Evolutionary conservation across 2,888 invertebrate species (phyloP).

Genomic region (Oxycera nigricornis): DNA sequence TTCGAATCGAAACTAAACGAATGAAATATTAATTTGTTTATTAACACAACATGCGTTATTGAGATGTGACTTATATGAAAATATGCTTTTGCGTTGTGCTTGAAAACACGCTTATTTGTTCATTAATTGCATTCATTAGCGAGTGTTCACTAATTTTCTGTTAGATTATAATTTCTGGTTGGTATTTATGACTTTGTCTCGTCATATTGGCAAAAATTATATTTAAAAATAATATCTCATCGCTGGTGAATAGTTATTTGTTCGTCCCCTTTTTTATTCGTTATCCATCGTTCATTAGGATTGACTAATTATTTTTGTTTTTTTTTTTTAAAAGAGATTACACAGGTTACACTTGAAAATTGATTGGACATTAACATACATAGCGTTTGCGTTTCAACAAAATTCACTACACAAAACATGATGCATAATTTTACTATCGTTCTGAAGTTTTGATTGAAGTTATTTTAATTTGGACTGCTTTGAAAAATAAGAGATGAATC

Average conservation of each 20-base stretch:
- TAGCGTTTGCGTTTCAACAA: background rate
- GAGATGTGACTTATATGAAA: background rate
- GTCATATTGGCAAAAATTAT: background rate
- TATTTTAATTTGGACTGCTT: no score
- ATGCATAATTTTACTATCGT: conserved; percentile 1
- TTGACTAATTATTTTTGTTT: background rate
- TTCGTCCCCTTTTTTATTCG: background rate
- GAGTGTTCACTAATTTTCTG: background rate
- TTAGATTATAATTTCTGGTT: background rate
- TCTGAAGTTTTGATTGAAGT: background rate
- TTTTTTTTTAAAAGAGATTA: background rate
- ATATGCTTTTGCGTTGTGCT: conserved; percentile 25
- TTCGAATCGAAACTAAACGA: background rate
- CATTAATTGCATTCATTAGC: background rate
- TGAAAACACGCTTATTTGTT: background rate
- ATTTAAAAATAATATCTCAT: conserved; percentile 9
- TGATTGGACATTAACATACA: background rate
- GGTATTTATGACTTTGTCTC: background rate
- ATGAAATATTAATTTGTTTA: background rate
- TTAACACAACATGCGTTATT: background rate
- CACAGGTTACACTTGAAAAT: background rate
- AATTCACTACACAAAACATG: background rate
- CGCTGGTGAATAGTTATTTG: conserved; percentile 25
- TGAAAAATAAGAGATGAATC: no score
- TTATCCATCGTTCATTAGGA: background rate